Evolutionary conservation across 2,888 invertebrate species (phyloP), one percentile per base, ranked within the genome.

Genomic region (Platerodrilus igneus): DNA sequence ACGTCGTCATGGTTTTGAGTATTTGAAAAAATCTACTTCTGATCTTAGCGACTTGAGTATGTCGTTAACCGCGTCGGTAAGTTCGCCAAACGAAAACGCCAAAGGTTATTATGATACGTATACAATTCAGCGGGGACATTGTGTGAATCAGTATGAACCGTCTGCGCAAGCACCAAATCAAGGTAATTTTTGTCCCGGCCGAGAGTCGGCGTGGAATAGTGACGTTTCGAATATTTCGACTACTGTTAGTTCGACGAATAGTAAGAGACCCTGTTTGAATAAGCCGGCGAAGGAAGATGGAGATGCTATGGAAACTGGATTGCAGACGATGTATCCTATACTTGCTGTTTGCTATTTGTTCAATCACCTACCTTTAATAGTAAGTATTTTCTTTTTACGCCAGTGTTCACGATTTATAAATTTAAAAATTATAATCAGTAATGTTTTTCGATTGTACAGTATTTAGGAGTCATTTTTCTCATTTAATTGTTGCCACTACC

Each of bases 321-420:
- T 60, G 66, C 72, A 58, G 63, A 75, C 60, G 50, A 69, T 64
- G 53, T 70, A 48, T 69, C 77, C 50, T 55, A 71, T 77, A 27
- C 60, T 77, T 41, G 69, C 73, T 39, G 72, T 77, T 13, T 76
- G 76, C 56, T 77, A 77, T 58, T 56, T 73, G 34, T 70, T 77
- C 56, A 74, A 78, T 56, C 77, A 78, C 56, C 57, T 78, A 26
- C 79, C 79, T 1, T 62, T 77, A 9, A 62, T 79, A 67, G 79
- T 79, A 61, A 77, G 75, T 73, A 48, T 14, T 32, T 43, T 41
- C 36, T 41, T 46, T 19, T 34, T 15, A n/a, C n/a, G n/a, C n/a
- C n/a, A n/a, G n/a, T n/a, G n/a, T n/a, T n/a, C n/a, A n/a, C n/a
- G n/a, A n/a, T n/a, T n/a, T n/a, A n/a, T n/a, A n/a, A n/a, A n/a